These are phyloP conservation scores for Elymnias hypermnestra DNA, from an alignment of 1,140 invertebrate genomes.

Conservation along the genomic window DNA sequence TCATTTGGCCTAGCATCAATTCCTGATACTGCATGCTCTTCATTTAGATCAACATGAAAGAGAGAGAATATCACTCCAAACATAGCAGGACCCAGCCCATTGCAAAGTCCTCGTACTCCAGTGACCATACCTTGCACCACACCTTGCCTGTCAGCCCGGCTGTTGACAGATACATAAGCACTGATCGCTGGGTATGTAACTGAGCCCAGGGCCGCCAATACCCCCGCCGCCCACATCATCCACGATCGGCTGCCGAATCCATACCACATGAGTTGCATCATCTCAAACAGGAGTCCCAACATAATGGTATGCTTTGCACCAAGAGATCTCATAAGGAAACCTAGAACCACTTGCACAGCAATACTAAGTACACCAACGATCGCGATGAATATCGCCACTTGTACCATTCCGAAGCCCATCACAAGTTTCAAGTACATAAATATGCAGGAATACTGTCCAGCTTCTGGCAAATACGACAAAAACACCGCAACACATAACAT, in stretches of 20 bases:
- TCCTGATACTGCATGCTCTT: slow-evolving; percentile 73
- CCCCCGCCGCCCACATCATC: slow-evolving; percentile 99
- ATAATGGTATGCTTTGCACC: slow-evolving; percentile 98
- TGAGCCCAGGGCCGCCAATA: slow-evolving; percentile 95
- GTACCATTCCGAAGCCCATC: slow-evolving; percentile 95
- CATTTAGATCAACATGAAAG: slow-evolving; percentile 98
- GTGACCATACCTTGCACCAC: slow-evolving; percentile 99
- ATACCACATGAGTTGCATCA: slow-evolving; percentile 97
- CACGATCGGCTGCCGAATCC: slow-evolving; percentile 85
- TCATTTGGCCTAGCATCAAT: slow-evolving; percentile 39
- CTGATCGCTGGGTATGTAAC: slow-evolving; percentile 99
- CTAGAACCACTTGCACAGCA: slow-evolving; percentile 93
- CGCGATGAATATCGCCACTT: slow-evolving; percentile 98
- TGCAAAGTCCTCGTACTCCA: slow-evolving; percentile 94
- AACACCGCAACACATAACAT: slow-evolving; percentile 98
- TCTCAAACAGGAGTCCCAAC: slow-evolving; percentile 96
- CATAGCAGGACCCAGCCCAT: slow-evolving; percentile 94
- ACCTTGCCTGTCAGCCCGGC: slow-evolving; percentile 97
- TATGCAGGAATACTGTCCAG: slow-evolving; percentile 99
- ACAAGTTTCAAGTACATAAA: slow-evolving; percentile 99
- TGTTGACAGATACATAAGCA: slow-evolving; percentile 98
- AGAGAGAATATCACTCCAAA: slow-evolving; percentile 99
- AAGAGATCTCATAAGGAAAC: slow-evolving; percentile 88
- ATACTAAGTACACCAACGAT: slow-evolving; percentile 97
- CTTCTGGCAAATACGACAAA: slow-evolving; percentile 98